These are phyloP conservation scores for Megaceryle maxima DNA, from an alignment of 2,113 vertebrate genomes.

Conservation along the genomic window DNA sequence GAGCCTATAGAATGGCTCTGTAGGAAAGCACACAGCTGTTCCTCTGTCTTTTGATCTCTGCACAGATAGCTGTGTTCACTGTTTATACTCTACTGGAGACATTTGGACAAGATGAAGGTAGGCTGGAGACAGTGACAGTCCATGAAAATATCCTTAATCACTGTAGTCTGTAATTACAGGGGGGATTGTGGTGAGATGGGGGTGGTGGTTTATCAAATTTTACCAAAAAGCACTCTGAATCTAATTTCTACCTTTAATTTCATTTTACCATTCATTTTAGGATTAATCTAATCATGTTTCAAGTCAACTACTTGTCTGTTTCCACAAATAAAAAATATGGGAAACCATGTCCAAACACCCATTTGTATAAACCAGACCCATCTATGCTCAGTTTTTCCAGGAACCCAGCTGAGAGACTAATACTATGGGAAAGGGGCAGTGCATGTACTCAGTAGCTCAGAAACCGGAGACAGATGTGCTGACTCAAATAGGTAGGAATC, in stretches of 20 bases:
- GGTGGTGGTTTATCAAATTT: background rate
- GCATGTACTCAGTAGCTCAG: accelerated
- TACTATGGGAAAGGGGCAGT: background rate
- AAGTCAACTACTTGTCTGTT: background rate
- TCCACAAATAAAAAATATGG: background rate
- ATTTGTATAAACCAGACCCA: accelerated
- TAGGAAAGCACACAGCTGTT: background rate
- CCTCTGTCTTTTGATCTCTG: background rate
- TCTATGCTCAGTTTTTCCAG: background rate
- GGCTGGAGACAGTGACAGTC: background rate
- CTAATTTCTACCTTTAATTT: background rate
- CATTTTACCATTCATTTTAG: background rate
- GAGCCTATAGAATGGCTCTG: background rate
- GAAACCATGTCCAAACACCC: background rate
- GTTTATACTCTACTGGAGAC: background rate
- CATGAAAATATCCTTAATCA: background rate
- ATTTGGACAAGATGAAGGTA: background rate
- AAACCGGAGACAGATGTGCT: background rate
- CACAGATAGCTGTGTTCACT: background rate
- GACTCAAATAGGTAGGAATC: background rate
- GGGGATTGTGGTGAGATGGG: too few relatives aligned
- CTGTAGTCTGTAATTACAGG: background rate
- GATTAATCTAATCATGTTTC: background rate
- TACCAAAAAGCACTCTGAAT: background rate
- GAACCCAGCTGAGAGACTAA: background rate